Evolutionary conservation across 2,888 invertebrate genomes (phyloP), one percentile per base, ranked within the genome.

Genomic region (Sesia apiformis): DNA sequence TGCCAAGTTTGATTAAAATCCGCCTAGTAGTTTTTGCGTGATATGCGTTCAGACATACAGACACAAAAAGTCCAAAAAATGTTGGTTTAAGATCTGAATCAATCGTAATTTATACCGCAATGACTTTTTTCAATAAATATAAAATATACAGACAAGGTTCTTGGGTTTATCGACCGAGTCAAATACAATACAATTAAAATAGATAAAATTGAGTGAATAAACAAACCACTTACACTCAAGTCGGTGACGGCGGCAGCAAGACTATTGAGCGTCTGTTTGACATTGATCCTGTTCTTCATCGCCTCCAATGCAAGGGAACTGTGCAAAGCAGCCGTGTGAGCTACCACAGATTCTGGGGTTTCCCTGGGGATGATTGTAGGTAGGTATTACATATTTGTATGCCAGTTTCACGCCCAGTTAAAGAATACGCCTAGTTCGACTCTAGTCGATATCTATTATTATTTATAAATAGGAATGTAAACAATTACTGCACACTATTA

Each of bases 271-370:
- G 71, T 68, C 0, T 69, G 69, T 39, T 70, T 63, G n/a, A 74
- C 58, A 43, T 75, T 74, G 39, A 53, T 53, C 39, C 67, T 69
- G 52, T 78, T 74, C 64, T 84, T 86, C 49, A 78, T 57, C 0
- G 76, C 70, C 40, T 79, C 80, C 1, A 88, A 63, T 0, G 74
- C 72, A 2, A 88, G 65, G 1, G 63, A 60, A 58, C 79, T 74
- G 42, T 83, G 84, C 51, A 85, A 59, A 0, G 78, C 74, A 0
- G 79, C 74, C 0, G 82, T 81, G 55, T 76, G 69, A 0, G 80
- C 66, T 7, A 85, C 41, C 43, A 82, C 76, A 0, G 72, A 65
- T 39, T 79, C 74, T 0, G 79, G 76, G 0, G 61, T 69, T 3
- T 60, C 53, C n/a, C 86, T 84, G 66, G 0, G 60, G 59, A 5